A percentile compares a stretch with the other conserved stretches of the same genome.
phyloP scores from a whole-genome alignment of 2,888 invertebrate species.

The Danaus chrysippus region DNA sequence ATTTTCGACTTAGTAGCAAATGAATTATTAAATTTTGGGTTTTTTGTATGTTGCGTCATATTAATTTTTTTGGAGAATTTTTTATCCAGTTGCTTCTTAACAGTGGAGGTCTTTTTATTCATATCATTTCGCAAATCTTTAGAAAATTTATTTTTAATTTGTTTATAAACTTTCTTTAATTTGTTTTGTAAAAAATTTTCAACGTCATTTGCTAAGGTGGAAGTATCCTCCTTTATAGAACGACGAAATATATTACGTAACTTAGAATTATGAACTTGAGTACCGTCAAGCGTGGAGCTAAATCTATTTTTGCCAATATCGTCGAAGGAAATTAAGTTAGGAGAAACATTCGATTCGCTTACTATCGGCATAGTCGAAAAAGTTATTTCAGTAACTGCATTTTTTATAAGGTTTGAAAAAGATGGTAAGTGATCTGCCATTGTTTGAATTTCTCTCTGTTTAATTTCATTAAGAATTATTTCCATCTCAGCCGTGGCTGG shows the following conservation, averaged over 20 bases:
- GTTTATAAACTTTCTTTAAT: constrained; percentile 44
- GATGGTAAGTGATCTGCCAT: constrained; percentile 42
- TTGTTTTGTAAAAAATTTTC: constrained; percentile 45
- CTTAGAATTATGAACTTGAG: constrained; percentile 15
- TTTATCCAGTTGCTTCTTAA: constrained; percentile 27
- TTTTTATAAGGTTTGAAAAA: constrained; percentile 42
- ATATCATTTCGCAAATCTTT: constrained; percentile 39
- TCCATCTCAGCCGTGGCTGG: constrained; percentile 50
- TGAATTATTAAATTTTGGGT: constrained; percentile 4
- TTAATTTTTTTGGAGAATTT: constrained; percentile 18
- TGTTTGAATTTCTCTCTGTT: constrained; percentile 45
- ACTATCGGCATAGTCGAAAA: constrained; percentile 39
- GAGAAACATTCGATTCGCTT: constrained; percentile 30
- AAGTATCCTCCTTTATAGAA: constrained; percentile 40
- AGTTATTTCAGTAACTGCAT: constrained; percentile 45
- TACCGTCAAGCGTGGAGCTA: constrained; percentile 27
- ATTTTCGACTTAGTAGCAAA: neutral
- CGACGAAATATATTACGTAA: constrained; percentile 34
- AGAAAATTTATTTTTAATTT: constrained; percentile 47
- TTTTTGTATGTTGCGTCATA: constrained; percentile 6
- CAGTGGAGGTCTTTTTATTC: constrained; percentile 34
- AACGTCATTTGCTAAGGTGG: constrained; percentile 40
- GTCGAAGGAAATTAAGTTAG: constrained; percentile 20
- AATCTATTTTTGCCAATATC: constrained; percentile 12
- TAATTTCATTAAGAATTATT: constrained; percentile 49